Base-by-base conservation (phyloP, 1,140 invertebrate genomes). In the Drosophila nannoptera region DNA sequence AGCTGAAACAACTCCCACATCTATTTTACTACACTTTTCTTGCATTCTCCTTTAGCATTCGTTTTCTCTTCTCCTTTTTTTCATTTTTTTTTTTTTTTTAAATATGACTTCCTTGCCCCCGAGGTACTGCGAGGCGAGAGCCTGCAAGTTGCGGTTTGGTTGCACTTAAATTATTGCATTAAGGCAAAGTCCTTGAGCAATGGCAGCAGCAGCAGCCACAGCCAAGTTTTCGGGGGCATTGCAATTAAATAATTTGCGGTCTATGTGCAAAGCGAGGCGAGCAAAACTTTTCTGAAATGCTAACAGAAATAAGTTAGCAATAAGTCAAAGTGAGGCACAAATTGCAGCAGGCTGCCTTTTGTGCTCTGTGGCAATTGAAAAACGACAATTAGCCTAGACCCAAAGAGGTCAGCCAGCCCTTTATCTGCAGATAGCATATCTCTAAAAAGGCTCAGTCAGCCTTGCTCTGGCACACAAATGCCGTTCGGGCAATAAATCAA, bases 171-270 rank as follows among this genome's bases (percentile, higher is more conserved):
- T 83, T 86, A 83, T 83, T 83, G 80, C 80, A 83, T 84, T 78
- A 77, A 71, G 73, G 46, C 50, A 50, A 73, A 73, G 73, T 83
- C 76, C 76, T 83, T 83, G 80, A 84, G 80, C 67, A 63, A 14
- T 42, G 50, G 53, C 65, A 52, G 45, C 35, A 14, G n/a, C 36
- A 56, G 35, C 55, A n/a, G n/a, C n/a, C n/a, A n/a, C n/a, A n/a
- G n/a, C n/a, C 42, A 54, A 69, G 68, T 70, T 81, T 72, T 82
- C 64, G 60, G 49, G 54, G 46, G 59, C 63, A 75, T 77, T 64
- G 80, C 80, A 84, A 84, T 84, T 84, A 84, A 84, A 84, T 84
- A 86, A 84, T 84, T 84, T 84, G 80, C 73, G 80, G 80, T 84
- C 73, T 63, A 72, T 78, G 80, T 22, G 22, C 22, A 22, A 22